Conservation (phyloP, 1,140 invertebrate species). For the Musca domestica region DNA sequence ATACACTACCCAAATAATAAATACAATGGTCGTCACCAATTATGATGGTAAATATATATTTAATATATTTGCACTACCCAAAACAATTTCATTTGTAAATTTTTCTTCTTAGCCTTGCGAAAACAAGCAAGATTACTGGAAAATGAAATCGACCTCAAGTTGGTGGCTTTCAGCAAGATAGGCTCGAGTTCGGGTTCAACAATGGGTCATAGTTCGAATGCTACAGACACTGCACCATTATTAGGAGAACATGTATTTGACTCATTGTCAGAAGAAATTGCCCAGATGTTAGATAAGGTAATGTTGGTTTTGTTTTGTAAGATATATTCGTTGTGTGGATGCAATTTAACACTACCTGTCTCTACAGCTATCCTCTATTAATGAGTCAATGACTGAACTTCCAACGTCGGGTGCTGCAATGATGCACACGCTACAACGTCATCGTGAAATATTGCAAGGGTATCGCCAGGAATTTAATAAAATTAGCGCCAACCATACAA, state of each 20-base stretch:
- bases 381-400: slow-evolving; percentile 86
- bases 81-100: neutral
- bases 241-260: slow-evolving; percentile 90
- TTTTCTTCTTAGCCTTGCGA: slow-evolving; percentile 69
- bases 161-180: slow-evolving; percentile 93
- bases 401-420: slow-evolving; percentile 74
- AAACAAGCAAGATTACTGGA: slow-evolving; percentile 91
- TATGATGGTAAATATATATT: slow-evolving; percentile 40
- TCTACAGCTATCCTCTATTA: slow-evolving; percentile 74
- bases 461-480: slow-evolving; percentile 92
- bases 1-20: neutral
- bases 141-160: slow-evolving; percentile 95
- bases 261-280: slow-evolving; percentile 87
- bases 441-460: slow-evolving; percentile 89
- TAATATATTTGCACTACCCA: neutral
- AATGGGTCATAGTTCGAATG: slow-evolving; percentile 39
- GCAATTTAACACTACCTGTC: slow-evolving; percentile 9
- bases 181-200: slow-evolving; percentile 56
- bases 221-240: slow-evolving; percentile 73
- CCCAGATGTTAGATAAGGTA: slow-evolving; percentile 76
- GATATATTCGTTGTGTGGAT: neutral
- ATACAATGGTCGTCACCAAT: slow-evolving; percentile 42
- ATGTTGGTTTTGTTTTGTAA: neutral
- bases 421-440: slow-evolving; percentile 89
- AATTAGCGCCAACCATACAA: slow-evolving; percentile 83